Evolutionary conservation across 2,113 vertebrate genomes (phyloP).

Genomic region (Rhinoptilus africanus): DNA sequence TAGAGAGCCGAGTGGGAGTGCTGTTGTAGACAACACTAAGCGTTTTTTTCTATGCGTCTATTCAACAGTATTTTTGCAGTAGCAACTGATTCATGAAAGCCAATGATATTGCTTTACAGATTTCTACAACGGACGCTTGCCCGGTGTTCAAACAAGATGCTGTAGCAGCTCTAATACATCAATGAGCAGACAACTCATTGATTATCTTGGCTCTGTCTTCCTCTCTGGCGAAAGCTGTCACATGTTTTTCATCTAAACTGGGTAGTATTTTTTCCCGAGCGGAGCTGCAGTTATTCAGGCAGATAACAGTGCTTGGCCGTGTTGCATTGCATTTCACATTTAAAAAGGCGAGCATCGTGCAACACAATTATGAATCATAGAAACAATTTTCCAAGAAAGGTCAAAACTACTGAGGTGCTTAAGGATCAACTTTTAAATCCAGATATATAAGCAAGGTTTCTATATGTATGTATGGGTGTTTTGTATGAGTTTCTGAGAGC

Average conservation of each 20-base stretch:
- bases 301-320: not conserved
- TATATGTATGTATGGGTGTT: not conserved
- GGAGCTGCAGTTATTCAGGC: not conserved
- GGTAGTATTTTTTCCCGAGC: not conserved
- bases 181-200: not conserved
- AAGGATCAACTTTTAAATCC: not conserved
- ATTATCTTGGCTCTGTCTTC: not conserved
- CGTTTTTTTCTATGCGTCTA: not conserved
- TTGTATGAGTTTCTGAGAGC: not conserved
- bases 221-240: not conserved
- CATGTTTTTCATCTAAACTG: not conserved
- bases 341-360: not conserved
- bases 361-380: not conserved
- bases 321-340: not conserved
- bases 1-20: not conserved
- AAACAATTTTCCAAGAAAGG: not conserved
- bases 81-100: fast-evolving
- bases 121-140: not conserved
- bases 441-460: not conserved
- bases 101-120: not conserved
- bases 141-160: not conserved
- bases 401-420: not conserved
- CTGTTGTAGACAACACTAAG: not conserved
- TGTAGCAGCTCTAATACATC: not conserved
- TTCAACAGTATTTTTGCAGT: not conserved